phyloP scores from a whole-genome alignment of 2,113 vertebrate genomes.

The Cinclus cinclus region DNA sequence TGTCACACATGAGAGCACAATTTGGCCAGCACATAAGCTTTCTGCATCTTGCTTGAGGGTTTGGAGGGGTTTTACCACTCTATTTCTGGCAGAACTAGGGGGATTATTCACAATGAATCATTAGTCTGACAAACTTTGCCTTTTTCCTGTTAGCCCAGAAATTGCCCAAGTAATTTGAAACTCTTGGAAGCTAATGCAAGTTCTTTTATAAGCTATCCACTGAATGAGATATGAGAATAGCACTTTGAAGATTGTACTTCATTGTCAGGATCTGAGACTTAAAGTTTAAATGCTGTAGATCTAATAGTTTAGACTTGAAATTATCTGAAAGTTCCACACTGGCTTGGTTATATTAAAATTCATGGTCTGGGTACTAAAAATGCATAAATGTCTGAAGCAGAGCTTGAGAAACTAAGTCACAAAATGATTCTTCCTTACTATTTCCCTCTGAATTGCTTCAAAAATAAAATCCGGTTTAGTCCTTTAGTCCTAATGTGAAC shows the following conservation, averaged over 20 bases:
- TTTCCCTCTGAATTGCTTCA: background rate
- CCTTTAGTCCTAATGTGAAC: background rate
- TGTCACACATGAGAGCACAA: background rate
- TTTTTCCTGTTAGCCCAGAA: background rate
- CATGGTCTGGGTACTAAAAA: background rate
- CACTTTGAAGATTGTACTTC: background rate
- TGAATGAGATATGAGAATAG: background rate
- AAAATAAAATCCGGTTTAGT: background rate
- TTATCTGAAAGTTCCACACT: background rate
- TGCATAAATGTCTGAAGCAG: background rate
- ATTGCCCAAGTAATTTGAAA: constrained; percentile 8
- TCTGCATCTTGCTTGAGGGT: background rate
- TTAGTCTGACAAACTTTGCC: background rate
- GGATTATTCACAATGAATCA: background rate
- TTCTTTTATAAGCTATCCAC: background rate
- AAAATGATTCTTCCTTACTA: background rate
- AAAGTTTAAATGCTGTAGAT: background rate
- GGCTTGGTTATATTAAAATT: background rate
- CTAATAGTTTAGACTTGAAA: constrained; percentile 6
- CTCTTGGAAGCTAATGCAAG: background rate
- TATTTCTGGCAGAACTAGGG: background rate
- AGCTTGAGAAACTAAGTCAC: background rate
- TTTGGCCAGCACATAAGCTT: background rate
- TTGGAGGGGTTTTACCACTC: background rate
- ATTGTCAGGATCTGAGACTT: background rate